Percentiles rank a stretch among this genome's conserved stretches.
Evolutionary conservation across 2,113 vertebrate genomes (phyloP).

Genomic region (Protomyctophum bolini): DNA sequence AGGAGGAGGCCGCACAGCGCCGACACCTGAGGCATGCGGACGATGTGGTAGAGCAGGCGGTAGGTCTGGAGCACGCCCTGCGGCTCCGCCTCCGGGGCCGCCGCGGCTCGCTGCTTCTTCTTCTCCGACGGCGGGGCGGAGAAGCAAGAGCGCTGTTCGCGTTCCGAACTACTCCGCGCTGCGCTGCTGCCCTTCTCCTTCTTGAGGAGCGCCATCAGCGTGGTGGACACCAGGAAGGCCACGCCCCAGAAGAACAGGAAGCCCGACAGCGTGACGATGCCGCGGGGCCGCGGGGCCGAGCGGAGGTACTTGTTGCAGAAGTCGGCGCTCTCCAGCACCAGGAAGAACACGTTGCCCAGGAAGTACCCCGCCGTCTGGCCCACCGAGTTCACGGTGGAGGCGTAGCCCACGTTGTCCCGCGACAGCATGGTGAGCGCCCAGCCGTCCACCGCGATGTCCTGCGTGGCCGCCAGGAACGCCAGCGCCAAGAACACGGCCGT

Average conservation of each 20-base stretch:
- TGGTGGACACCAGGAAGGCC: constrained; percentile 93
- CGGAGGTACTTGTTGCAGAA: constrained; percentile 98
- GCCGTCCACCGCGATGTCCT: constrained; percentile 96
- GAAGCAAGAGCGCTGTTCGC: too few relatives aligned
- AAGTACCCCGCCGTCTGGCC: constrained; percentile 98
- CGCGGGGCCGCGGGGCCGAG: constrained; percentile 83
- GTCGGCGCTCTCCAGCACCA: constrained; percentile 93
- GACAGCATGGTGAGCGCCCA: constrained; percentile 99
- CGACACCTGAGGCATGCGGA: constrained; percentile 94
- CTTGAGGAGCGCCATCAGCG: constrained; percentile 91
- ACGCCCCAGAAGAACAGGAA: constrained; percentile 97
- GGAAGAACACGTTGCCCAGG: constrained; percentile 95
- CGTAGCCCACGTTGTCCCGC: constrained; percentile 94
- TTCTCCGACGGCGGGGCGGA: too few relatives aligned
- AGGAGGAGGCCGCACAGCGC: constrained; percentile 92
- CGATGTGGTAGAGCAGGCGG: constrained; percentile 87
- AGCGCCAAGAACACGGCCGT: constrained; percentile 94
- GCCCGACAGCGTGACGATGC: constrained; percentile 95
- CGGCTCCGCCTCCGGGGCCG: constrained; percentile 83
- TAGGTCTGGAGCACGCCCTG: constrained; percentile 94
- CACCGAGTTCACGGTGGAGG: constrained; percentile 98
- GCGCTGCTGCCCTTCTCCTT: constrained; percentile 81
- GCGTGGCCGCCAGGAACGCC: constrained; percentile 94
- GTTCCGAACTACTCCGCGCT: too few relatives aligned
- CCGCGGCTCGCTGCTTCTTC: too few relatives aligned